phyloP scores from a whole-genome alignment of 2,113 vertebrate species.

The Sphyrna mokarran region DNA sequence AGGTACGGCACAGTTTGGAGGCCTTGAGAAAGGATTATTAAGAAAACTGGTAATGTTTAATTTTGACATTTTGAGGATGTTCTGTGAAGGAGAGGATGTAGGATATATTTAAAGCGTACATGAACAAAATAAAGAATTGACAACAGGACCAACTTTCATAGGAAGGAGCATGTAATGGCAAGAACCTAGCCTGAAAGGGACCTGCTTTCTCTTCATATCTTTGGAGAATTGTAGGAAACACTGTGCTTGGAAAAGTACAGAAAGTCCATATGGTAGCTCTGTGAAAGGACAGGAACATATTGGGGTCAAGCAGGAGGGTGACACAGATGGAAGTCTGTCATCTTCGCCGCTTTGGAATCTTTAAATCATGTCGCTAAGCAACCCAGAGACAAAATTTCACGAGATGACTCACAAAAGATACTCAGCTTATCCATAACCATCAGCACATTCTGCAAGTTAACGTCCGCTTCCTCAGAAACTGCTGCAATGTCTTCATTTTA shows the following conservation, averaged over 20 bases:
- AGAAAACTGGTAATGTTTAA: background rate
- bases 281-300: background rate
- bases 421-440: background rate
- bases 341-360: background rate
- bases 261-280: background rate
- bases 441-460: conserved; percentile 1
- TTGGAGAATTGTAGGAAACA: background rate
- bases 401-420: background rate
- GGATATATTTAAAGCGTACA: background rate
- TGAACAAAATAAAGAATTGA: background rate
- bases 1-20: background rate
- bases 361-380: background rate
- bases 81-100: background rate
- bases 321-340: background rate
- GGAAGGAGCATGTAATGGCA: background rate
- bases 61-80: background rate
- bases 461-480: background rate
- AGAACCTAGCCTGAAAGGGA: background rate
- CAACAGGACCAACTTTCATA: background rate
- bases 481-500: background rate
- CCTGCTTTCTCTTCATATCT: background rate
- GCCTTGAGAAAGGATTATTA: background rate
- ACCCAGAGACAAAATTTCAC: background rate
- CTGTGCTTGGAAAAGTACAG: background rate
- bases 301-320: background rate